Percentiles rank a stretch among this genome's conserved stretches.
Conservation (phyloP, 2,797 vertebrate genomes). For the Heterohyrax brucei region DNA sequence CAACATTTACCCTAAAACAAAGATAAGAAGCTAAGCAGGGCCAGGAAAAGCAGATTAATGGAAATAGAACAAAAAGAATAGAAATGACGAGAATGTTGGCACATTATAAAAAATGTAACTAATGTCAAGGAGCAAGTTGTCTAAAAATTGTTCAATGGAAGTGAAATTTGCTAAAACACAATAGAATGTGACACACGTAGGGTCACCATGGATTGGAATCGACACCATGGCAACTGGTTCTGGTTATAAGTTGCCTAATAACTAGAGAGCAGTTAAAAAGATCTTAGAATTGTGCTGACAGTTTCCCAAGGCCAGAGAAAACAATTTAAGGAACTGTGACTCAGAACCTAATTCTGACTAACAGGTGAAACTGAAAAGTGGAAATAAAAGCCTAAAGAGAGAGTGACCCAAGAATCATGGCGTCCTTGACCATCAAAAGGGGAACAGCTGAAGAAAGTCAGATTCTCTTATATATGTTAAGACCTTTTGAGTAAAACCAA, state of each 20-base stretch:
- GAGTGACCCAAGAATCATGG: neutral
- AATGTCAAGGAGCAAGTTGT: too few relatives aligned
- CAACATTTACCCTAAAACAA: too few relatives aligned
- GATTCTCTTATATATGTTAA: neutral
- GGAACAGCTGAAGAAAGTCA: neutral
- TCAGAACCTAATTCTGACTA: conserved; percentile 26
- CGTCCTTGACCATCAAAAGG: neutral
- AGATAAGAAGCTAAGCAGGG: too few relatives aligned
- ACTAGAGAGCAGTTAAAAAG: conserved; percentile 14
- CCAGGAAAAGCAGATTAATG: too few relatives aligned
- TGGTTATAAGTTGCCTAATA: neutral
- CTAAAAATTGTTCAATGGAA: too few relatives aligned
- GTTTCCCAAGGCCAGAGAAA: conserved; percentile 43
- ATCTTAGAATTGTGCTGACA: conserved; percentile 41
- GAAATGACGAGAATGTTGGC: too few relatives aligned
- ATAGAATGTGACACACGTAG: neutral
- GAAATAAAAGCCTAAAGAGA: conserved; percentile 28
- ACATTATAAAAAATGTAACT: too few relatives aligned
- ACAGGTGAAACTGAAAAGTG: neutral
- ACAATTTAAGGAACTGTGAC: neutral
- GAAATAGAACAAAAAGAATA: too few relatives aligned
- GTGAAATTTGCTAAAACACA: too few relatives aligned
- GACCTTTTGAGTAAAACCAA: neutral
- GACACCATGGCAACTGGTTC: neutral
- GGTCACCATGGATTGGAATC: neutral